Percentiles rank a stretch among this genome's conserved stretches.
Conservation (phyloP, 2,797 vertebrate species). For the Novumbra hubbsi region DNA sequence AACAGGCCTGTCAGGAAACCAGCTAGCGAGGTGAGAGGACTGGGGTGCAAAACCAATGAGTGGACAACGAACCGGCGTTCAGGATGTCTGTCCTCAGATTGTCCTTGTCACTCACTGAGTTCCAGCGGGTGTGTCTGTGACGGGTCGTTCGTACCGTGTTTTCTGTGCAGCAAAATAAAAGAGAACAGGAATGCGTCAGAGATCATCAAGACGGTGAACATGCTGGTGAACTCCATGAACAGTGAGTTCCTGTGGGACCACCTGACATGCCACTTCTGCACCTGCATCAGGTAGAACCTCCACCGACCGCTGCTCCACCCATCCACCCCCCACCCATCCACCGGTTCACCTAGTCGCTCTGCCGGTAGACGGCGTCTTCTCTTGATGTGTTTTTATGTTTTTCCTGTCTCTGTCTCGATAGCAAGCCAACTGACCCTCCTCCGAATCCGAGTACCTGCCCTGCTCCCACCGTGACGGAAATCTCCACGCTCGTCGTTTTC, state of each 20-base stretch:
- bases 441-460: constrained; percentile 58
- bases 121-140: neutral
- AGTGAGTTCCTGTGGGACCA: constrained; percentile 96
- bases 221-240: constrained; percentile 88
- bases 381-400: neutral
- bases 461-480: constrained; percentile 80
- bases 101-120: no score
- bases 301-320: neutral
- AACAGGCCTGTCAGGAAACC: constrained; percentile 80
- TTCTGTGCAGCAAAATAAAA: constrained; percentile 82
- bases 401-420: constrained; percentile 34
- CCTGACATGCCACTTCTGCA: constrained; percentile 85
- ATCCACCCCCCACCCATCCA: neutral
- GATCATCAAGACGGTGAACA: constrained; percentile 92
- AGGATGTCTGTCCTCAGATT: no score
- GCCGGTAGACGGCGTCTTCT: neutral
- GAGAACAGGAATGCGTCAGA: constrained; percentile 92
- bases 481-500: constrained; percentile 88
- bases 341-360: neutral
- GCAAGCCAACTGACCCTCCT: constrained; percentile 50
- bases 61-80: no score
- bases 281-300: constrained; percentile 80
- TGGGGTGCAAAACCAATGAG: neutral
- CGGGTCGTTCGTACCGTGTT: constrained; percentile 5
- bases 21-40: constrained; percentile 78